Conservation (phyloP, 2,888 invertebrate species). For the Conomelus anceps region DNA sequence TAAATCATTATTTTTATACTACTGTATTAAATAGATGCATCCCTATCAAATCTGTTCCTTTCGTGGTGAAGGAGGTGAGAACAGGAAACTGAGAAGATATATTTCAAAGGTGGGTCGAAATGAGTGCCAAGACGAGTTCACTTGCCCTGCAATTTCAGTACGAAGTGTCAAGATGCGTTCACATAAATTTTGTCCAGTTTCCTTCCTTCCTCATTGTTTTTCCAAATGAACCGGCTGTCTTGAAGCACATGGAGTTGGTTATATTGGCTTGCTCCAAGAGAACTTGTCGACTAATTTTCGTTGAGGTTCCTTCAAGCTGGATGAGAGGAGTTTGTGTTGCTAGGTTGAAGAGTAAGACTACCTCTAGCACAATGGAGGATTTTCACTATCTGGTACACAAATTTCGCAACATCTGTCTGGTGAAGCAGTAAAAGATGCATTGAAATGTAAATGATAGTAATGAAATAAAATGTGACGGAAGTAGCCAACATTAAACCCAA, state of each 20-base stretch:
- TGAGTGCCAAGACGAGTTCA: background rate
- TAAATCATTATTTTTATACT: too few relatives aligned
- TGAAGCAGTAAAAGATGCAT: background rate
- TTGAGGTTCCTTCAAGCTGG: background rate
- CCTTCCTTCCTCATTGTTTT: background rate
- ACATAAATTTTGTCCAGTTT: background rate
- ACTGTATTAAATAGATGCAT: too few relatives aligned
- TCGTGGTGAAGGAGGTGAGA: too few relatives aligned
- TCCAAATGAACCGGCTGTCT: background rate
- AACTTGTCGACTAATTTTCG: background rate
- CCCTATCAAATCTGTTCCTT: too few relatives aligned
- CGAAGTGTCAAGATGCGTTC: background rate
- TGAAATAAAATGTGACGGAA: background rate
- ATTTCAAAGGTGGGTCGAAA: background rate
- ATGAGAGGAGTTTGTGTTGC: background rate
- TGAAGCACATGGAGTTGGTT: background rate
- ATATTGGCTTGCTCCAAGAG: background rate
- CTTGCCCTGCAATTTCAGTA: background rate
- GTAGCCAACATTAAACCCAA: background rate
- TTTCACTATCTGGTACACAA: background rate
- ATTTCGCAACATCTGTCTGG: background rate
- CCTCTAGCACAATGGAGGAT: background rate
- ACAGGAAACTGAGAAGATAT: background rate
- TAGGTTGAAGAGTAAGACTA: background rate
- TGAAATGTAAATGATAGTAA: background rate